Base-by-base conservation (phyloP, 2,888 invertebrate species). In the Sesia bembeciformis region DNA sequence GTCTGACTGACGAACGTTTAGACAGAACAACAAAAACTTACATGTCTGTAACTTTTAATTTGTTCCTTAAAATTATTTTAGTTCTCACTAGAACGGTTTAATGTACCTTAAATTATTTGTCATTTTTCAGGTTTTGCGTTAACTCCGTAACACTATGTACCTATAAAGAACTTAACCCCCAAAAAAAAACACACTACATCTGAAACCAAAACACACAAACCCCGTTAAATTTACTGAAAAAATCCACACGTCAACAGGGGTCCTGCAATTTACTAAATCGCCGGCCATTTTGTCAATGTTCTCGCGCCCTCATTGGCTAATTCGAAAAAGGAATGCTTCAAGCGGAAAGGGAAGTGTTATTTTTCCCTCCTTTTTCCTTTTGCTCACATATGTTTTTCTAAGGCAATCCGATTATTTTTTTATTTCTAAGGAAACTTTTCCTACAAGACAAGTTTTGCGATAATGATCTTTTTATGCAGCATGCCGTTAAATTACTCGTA, bases 281-380 rank as follows among this genome's bases (percentile, higher is more conserved):
- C 8, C 46, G 53, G 43, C 40, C 42, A 42, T 41, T 43, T 41
- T 52, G 51, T 49, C 53, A 52, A 50, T 57, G 55, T 51, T 49
- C 8, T 39, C 49, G 54, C 39, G 39, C 40, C 51, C 49, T 56
- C 53, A 58, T 56, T 58, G 58, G 58, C 56, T 58, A 58, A 58
- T 58, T 58, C 53, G 51, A 55, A 57, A 55, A 57, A 52, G 52
- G 55, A 55, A 54, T 51, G 55, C 52, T 7, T 46, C 46, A 46
- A 46, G 46, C 52, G 40, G 49, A n/a, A 49, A 52, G 5, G 23
- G 39, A 49, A 53, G 23, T 52, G 49, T 50, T 46, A 46, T 46
- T 46, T 46, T 46, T 46, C 46, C 46, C 46, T n/a, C 46, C 46
- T 46, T 23, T 23, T 46, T 46, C n/a, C 8, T 2, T 8, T 46